Conservation (phyloP, 2,113 vertebrate genomes). For the Smithornis capensis region DNA sequence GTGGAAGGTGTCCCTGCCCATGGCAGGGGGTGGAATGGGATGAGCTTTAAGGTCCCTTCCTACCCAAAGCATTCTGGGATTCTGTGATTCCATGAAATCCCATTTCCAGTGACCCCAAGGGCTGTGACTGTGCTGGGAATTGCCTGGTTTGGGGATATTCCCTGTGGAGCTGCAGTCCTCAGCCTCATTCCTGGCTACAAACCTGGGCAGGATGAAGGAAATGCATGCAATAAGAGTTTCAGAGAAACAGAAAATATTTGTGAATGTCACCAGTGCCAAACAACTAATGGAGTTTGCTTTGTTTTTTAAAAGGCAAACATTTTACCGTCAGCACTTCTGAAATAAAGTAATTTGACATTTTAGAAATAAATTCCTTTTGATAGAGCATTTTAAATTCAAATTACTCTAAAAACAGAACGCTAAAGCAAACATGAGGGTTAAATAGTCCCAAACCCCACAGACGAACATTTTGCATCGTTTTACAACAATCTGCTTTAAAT, state of each 20-base stretch:
- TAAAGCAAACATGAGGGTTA: conserved; percentile 53
- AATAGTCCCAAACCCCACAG: conserved; percentile 30
- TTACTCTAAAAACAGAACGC: conserved; percentile 6
- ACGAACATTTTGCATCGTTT: conserved; percentile 12
- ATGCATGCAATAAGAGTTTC: fast-evolving
- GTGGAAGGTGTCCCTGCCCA: background rate
- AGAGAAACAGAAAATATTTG: background rate
- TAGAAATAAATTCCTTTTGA: conserved; percentile 46
- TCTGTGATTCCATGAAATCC: background rate
- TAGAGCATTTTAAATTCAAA: conserved; percentile 60
- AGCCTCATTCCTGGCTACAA: background rate
- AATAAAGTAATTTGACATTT: conserved; percentile 44
- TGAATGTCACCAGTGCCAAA: background rate
- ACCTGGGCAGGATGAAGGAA: fast-evolving
- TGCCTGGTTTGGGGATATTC: background rate
- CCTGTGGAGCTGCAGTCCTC: background rate
- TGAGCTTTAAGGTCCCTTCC: background rate
- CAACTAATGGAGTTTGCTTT: conserved; percentile 6
- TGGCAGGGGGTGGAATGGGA: background rate
- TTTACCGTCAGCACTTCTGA: conserved; percentile 26
- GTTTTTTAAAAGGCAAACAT: background rate
- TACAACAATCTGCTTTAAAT: conserved; percentile 21
- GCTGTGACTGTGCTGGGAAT: fast-evolving
- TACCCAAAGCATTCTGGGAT: background rate
- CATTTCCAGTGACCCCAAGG: background rate